These are phyloP conservation scores for Euspilapteryx auroguttella DNA, from an alignment of 2,888 invertebrate species.

Conservation along the genomic window DNA sequence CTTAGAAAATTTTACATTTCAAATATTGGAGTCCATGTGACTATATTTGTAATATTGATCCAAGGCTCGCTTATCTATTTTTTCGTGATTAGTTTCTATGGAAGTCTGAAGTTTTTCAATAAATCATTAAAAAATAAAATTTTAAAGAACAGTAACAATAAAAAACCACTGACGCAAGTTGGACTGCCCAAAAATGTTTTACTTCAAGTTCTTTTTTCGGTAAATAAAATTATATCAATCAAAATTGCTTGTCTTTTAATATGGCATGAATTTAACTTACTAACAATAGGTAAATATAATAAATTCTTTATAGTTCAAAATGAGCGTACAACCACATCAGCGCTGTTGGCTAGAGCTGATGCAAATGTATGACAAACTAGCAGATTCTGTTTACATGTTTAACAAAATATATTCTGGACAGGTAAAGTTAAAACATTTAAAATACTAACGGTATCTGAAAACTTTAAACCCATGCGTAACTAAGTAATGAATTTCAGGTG, in stretches of 20 bases:
- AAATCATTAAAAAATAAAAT: background rate
- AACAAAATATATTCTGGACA: constrained; percentile 28
- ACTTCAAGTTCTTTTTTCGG: no score
- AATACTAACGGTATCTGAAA: background rate
- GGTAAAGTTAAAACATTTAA: constrained; percentile 16
- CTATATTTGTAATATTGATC: background rate
- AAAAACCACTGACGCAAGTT: no score
- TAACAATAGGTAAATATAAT: no score
- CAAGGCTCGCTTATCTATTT: background rate
- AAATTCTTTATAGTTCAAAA: no score
- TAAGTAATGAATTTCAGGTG: constrained; percentile 15
- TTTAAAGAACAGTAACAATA: no score
- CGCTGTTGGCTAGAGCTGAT: constrained; percentile 34
- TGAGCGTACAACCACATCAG: no score
- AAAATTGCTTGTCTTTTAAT: no score
- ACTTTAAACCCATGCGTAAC: background rate
- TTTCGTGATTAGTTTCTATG: background rate
- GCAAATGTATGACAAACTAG: constrained; percentile 33
- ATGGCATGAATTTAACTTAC: no score
- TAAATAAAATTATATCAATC: no score
- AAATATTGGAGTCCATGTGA: background rate
- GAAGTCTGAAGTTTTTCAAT: background rate
- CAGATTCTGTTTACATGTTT: constrained; percentile 24
- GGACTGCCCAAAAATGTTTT: no score
- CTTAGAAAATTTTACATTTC: background rate